Evolutionary conservation across 1,140 invertebrate species (phyloP), one percentile per base, ranked within the genome.

Genomic region (Uloborus diversus): DNA sequence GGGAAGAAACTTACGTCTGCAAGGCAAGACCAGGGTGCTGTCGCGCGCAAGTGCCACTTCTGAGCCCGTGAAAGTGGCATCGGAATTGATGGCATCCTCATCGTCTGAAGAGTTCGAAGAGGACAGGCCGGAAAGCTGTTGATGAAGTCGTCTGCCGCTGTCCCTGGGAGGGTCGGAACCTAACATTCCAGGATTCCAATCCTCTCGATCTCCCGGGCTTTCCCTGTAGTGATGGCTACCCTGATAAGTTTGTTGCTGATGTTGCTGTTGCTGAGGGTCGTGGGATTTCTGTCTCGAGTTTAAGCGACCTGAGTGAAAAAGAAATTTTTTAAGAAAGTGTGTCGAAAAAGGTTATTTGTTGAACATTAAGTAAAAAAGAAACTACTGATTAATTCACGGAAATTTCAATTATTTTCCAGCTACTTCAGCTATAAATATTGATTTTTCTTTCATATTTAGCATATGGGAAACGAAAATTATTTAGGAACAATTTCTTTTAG

Each of bases 11-110:
- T 80, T 81, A 82, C 82, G 57, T 80, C 62, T 80, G 23, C 53
- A 49, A 47, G 75, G 81, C 32, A 78, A 32, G 2, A 79, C 62
- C 20, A 81, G 17, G 0, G 82, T 82, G 28, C 62, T 80, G 14
- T 81, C 69, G 7, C 82, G 65, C 20, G 81, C 81, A 4, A 81
- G 62, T 28, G 82, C 83, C 17, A 85, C 66, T 57, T 85, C 84
- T 20, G 83, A 84, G 27, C 84, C 84, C 1, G 84, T 83, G 69
- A 82, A 85, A 2, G 84, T 84, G 11, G 83, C 83, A 56, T 85
- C 84, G 0, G 84, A 84, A 51, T 85, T 84, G 61, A 84, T 84
- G 27, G 83, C 84, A 49, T 81, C 79, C 3, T 81, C 79, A 27
- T 81, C 79, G 20, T 73, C 69, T 3, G 79, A 75, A 25, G 79